Conservation (phyloP, 2,888 invertebrate genomes). For the Lapara coniferarum region DNA sequence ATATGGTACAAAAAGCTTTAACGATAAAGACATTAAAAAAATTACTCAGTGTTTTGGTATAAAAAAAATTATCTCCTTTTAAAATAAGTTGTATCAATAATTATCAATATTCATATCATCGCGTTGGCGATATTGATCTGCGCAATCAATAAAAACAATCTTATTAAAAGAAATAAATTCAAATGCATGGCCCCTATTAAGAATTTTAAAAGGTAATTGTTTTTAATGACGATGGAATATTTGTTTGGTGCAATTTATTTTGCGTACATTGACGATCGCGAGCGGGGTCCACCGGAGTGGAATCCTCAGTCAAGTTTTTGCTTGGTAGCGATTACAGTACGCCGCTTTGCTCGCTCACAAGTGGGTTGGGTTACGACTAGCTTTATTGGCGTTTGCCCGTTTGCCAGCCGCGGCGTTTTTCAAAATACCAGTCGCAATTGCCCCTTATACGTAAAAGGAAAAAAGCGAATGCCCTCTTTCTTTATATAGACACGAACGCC, state of each 20-base stretch:
- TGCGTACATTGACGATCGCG: constrained; percentile 35
- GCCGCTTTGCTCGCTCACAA: constrained; percentile 56
- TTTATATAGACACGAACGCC: constrained; percentile 46
- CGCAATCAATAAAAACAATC: no score
- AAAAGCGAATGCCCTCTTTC: constrained; percentile 46
- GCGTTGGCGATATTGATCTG: no score
- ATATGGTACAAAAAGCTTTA: no score
- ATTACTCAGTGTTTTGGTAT: no score
- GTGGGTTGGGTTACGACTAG: constrained; percentile 62
- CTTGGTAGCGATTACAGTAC: constrained; percentile 66
- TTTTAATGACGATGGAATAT: background rate
- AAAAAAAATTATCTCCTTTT: no score
- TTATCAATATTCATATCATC: no score
- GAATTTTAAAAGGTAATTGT: background rate
- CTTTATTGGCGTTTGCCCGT: constrained; percentile 60
- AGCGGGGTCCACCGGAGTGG: constrained; percentile 40
- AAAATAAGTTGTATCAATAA: no score
- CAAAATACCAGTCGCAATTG: constrained; percentile 52
- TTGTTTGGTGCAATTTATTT: constrained; percentile 22
- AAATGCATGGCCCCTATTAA: background rate
- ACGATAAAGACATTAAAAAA: no score
- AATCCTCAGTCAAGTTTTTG: constrained; percentile 64
- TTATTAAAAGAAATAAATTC: background rate
- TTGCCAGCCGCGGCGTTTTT: constrained; percentile 49
- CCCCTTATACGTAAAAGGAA: constrained; percentile 48